These are phyloP conservation scores for Dinomys branickii DNA, from an alignment of 2,113 vertebrate species.

Conservation along the genomic window DNA sequence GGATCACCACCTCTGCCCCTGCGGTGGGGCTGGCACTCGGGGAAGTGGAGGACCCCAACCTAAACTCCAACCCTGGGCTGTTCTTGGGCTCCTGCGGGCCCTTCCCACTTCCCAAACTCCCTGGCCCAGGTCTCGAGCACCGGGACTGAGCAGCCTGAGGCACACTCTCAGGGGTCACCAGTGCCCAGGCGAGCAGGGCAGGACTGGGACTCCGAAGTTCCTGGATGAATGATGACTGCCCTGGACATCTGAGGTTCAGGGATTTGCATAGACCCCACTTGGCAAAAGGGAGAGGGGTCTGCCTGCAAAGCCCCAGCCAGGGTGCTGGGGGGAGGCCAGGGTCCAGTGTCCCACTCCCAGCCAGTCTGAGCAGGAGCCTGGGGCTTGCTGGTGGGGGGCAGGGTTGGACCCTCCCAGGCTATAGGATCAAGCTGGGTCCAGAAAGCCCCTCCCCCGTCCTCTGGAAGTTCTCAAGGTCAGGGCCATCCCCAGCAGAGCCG, in stretches of 20 bases:
- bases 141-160: rapidly evolving
- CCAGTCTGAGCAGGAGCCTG: neutral
- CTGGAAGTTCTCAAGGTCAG: constrained; percentile 52
- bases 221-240: neutral
- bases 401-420: neutral
- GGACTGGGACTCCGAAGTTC: rapidly evolving
- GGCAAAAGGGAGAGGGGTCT: too few species aligned
- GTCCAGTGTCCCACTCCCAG: neutral
- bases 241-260: rapidly evolving
- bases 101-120: neutral
- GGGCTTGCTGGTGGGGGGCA: rapidly evolving
- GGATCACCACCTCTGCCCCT: too few species aligned
- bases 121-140: neutral
- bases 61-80: neutral
- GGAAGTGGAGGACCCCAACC: neutral
- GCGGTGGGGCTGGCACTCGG: rapidly evolving
- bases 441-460: neutral
- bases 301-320: rapidly evolving
- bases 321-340: rapidly evolving
- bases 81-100: neutral
- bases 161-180: neutral
- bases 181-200: neutral
- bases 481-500: neutral
- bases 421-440: too few species aligned
- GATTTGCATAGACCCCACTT: rapidly evolving